phyloP scores from a whole-genome alignment of 1,140 invertebrate species.

The Ceratoteleas bidentatus region DNA sequence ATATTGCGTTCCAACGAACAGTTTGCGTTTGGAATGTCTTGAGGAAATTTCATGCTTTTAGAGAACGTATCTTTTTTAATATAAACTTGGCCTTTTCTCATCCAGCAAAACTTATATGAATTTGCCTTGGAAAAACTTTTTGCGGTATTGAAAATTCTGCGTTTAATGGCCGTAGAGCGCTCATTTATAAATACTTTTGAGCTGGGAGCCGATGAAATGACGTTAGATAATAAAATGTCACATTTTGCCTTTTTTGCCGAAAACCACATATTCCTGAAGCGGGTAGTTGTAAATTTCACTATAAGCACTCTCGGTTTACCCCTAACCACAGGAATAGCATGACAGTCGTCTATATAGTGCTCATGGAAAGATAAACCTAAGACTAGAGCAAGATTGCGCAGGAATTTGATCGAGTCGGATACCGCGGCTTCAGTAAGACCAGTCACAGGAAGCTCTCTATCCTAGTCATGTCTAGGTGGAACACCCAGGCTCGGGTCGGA shows the following conservation, averaged over 20 bases:
- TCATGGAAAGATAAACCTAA: not conserved
- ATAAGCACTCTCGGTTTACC: conserved; percentile 1
- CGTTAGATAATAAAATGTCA: not conserved
- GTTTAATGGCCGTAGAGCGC: no score
- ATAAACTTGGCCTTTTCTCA: not conserved
- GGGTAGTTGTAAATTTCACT: not conserved
- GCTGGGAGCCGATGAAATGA: not conserved
- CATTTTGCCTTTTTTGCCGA: not conserved
- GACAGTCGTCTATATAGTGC: not conserved
- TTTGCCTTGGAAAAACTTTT: not conserved
- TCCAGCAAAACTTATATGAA: conserved; percentile 4
- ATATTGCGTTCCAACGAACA: no score
- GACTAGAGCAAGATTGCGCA: not conserved
- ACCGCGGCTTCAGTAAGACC: not conserved
- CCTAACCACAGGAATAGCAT: not conserved
- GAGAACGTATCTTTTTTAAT: no score
- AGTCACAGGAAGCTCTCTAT: conserved; percentile 8
- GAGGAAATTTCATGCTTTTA: no score
- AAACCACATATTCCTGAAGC: not conserved
- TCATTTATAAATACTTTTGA: not conserved
- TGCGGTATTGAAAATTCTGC: not conserved
- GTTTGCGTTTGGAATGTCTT: no score
- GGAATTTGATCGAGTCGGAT: not conserved
- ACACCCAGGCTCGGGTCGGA: no score
- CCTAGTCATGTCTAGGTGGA: conserved; percentile 5